phyloP scores from a whole-genome alignment of 2,113 vertebrate species.

The Orientallactaga bullata region DNA sequence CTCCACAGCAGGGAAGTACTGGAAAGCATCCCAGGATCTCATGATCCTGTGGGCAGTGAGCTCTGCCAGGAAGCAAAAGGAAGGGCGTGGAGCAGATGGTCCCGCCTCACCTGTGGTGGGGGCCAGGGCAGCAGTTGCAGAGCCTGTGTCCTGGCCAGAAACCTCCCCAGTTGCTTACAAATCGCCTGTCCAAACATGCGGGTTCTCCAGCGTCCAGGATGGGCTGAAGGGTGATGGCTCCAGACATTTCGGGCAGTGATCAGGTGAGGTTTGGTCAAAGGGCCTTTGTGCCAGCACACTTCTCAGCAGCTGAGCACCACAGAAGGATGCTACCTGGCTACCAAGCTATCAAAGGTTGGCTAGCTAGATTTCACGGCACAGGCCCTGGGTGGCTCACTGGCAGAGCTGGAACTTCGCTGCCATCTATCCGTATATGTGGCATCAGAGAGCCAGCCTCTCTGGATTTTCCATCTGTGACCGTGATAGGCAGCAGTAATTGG shows the following conservation, averaged over 20 bases:
- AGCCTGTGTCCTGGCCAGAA: neutral
- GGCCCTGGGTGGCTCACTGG: neutral
- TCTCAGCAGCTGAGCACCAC: neutral
- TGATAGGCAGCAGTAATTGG: neutral
- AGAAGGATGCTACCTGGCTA: neutral
- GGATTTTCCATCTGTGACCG: neutral
- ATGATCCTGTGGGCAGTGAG: neutral
- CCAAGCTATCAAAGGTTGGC: neutral
- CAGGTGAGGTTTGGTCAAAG: slow-evolving; percentile 21
- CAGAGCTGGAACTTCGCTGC: neutral
- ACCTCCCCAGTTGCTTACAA: neutral
- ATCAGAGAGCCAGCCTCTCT: neutral
- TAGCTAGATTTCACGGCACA: neutral
- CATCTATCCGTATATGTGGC: neutral
- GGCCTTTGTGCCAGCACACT: neutral
- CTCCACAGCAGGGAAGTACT: neutral
- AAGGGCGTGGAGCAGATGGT: neutral
- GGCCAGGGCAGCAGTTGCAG: neutral
- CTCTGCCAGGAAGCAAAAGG: neutral
- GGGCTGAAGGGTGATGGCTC: neutral
- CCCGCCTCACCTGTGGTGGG: neutral
- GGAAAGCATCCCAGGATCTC: neutral
- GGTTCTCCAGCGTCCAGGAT: slow-evolving; percentile 21
- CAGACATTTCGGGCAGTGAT: neutral
- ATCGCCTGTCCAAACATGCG: slow-evolving; percentile 48